Percentiles rank a stretch among this genome's conserved stretches.
Evolutionary conservation across 92 coral and sea anemone genomes (phyloP).

Genomic region (Muricea muricata): DNA sequence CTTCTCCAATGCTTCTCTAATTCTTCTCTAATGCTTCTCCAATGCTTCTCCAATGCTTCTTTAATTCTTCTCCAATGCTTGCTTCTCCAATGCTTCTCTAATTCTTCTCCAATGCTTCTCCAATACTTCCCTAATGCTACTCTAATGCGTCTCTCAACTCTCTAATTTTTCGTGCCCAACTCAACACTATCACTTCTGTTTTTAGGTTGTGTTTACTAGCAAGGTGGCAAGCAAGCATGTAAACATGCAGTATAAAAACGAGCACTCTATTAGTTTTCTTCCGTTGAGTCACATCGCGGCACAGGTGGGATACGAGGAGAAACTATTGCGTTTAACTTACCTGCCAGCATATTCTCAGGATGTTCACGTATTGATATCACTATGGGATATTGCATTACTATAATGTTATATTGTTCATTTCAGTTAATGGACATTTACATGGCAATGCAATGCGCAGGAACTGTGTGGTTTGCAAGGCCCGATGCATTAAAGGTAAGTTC

Average conservation of each 20-base stretch:
- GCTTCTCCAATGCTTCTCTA: too few species aligned
- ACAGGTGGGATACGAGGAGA: constrained; percentile 63
- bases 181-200: too few species aligned
- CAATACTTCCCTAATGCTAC: too few species aligned
- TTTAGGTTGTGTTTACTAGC: background rate
- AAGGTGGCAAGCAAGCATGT: background rate
- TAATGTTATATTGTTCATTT: background rate
- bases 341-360: background rate
- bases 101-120: too few species aligned
- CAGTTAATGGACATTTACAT: constrained; percentile 78
- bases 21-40: too few species aligned
- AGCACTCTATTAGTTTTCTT: constrained; percentile 83
- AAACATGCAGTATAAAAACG: constrained; percentile 61
- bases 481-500: constrained; percentile 97
- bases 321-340: background rate
- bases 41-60: too few species aligned
- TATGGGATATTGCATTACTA: too few species aligned
- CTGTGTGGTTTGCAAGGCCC: constrained; percentile 98
- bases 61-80: too few species aligned
- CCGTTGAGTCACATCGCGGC: constrained; percentile 97
- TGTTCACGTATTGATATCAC: too few species aligned
- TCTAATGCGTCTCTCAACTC: background rate
- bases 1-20: too few species aligned
- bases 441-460: constrained; percentile 62
- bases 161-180: too few species aligned